Conservation (phyloP, 2,797 vertebrate genomes). For the Crenuchus spilurus region DNA sequence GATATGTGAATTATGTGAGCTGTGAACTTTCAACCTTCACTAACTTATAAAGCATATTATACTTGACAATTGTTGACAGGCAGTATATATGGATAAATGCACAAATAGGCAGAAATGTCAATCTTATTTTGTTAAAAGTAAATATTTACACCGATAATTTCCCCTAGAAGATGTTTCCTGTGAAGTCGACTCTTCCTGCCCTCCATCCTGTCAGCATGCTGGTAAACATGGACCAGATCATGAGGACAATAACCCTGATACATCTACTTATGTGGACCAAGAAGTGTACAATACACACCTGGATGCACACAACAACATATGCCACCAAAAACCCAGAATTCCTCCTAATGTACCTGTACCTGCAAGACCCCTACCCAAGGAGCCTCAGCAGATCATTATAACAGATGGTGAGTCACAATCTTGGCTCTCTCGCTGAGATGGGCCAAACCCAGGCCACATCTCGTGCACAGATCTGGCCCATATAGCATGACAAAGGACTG, state of each 20-base stretch:
- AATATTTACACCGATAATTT: background rate
- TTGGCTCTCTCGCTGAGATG: too few relatives aligned
- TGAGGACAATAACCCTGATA: background rate
- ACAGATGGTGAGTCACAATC: conserved; percentile 20
- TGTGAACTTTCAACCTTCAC: too few relatives aligned
- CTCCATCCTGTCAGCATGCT: conserved; percentile 22
- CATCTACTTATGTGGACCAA: background rate
- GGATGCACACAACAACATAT: conserved; percentile 5
- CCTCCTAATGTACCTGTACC: conserved; percentile 40
- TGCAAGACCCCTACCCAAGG: conserved; percentile 34
- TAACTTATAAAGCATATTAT: too few relatives aligned
- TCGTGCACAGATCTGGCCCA: too few relatives aligned
- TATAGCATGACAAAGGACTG: too few relatives aligned
- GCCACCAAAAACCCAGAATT: background rate
- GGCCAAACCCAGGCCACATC: too few relatives aligned
- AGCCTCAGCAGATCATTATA: conserved; percentile 16
- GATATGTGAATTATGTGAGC: too few relatives aligned
- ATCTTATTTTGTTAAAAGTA: too few relatives aligned
- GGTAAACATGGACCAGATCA: conserved; percentile 1
- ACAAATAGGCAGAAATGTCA: too few relatives aligned
- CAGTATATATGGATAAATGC: too few relatives aligned
- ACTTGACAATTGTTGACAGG: too few relatives aligned
- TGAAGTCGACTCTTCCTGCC: background rate
- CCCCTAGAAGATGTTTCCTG: background rate
- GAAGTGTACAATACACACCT: background rate